Percentiles rank a stretch among this genome's conserved stretches.
phyloP scores from a whole-genome alignment of 2,113 vertebrate genomes.

The Coracopsis vasa region DNA sequence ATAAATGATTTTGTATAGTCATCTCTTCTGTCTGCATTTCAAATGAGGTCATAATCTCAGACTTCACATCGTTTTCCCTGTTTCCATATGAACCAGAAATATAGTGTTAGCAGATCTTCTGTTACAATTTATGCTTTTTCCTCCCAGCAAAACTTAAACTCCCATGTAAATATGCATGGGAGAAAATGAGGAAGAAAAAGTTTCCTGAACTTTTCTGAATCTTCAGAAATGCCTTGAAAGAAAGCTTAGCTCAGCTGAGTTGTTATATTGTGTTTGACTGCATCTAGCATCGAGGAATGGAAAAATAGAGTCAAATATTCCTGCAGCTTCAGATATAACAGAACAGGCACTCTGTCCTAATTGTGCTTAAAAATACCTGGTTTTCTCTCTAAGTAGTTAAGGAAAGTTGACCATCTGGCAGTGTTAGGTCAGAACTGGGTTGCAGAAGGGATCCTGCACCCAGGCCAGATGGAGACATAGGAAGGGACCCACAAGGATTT shows the following conservation, averaged over 20 bases:
- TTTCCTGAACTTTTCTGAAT: neutral
- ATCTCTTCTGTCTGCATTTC: neutral
- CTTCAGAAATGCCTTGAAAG: neutral
- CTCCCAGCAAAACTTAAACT: neutral
- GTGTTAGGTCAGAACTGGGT: neutral
- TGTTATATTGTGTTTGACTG: neutral
- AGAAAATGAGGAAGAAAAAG: neutral
- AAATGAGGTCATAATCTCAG: neutral
- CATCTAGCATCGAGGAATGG: rapidly evolving
- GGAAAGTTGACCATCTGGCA: neutral
- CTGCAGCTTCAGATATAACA: neutral
- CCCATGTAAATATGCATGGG: neutral
- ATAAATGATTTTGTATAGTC: neutral
- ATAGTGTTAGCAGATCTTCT: neutral
- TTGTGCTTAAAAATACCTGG: neutral
- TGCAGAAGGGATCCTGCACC: neutral
- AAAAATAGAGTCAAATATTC: neutral
- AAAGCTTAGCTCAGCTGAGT: neutral
- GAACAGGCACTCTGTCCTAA: neutral
- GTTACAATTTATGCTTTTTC: neutral
- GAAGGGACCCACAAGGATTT: neutral
- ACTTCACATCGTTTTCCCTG: neutral
- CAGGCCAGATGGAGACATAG: neutral
- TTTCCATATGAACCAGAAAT: neutral
- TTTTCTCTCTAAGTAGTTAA: neutral